Base-by-base conservation (phyloP, 2,888 invertebrate genomes). In the Kryphioiulus occultus region DNA sequence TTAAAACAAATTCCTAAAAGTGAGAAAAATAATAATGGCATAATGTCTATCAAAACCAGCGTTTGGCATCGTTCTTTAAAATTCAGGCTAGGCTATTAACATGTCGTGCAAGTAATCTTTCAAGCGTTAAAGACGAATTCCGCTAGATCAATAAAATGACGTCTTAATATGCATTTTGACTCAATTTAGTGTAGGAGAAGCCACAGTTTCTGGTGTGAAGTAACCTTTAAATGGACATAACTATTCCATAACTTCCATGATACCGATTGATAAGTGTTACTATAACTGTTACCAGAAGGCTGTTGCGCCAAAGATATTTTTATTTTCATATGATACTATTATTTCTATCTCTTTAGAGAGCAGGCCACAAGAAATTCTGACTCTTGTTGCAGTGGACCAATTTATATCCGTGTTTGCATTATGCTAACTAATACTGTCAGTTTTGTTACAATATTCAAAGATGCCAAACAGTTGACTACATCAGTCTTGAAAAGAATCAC, bases 311-410 rank as follows among this genome's bases (percentile, higher is more conserved):
- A 68, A 22, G 68, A n/a, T 10, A 26, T 68, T 47, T 47, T 47
- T 47, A 47, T 47, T 17, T 12, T 12, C 47, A 47, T 17, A 17
- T 47, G 19, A 47, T 47, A 12, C 17, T 47, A 47, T 68, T 26
- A 22, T 68, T 68, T 68, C 22, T n/a, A 26, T 0, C 4, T 68
- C 68, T 68, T 68, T 68, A 68, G 22, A 22, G 26, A 26, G 68
- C 47, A 47, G 0, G 4, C 12, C 68, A 68, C n/a, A 68, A 26
- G 26, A 26, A 68, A 68, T 59, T 22, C n/a, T 26, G 1, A 68
- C n/a, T 68, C 7, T 68, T 68, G 68, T 68, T 68, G 68, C 26
- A 68, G 68, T 68, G 68, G 68, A 68, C 68, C 68, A 68, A 68
- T 68, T 68, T 68, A 68, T 68, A 68, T 9, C 9, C 68, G 10